Conservation (phyloP, 2,888 invertebrate genomes). For the Papilio protenor region DNA sequence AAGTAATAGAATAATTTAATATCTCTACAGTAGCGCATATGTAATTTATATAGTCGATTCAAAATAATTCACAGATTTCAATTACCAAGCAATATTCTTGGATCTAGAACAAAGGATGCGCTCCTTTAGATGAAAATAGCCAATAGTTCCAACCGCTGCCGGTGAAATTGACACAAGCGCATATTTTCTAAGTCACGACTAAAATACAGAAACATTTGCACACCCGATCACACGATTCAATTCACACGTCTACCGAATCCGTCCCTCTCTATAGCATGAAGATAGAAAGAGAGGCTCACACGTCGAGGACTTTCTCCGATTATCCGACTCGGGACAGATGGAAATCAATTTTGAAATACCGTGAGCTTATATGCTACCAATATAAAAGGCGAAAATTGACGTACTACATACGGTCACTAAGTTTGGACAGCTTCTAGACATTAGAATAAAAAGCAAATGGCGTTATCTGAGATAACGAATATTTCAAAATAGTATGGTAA, state of each 20-base stretch:
- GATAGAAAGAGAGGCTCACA: constrained; percentile 45
- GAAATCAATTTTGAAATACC: constrained; percentile 78
- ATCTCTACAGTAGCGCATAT: not conserved
- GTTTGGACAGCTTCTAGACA: not conserved
- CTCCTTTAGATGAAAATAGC: constrained; percentile 53
- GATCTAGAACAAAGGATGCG: constrained; percentile 70
- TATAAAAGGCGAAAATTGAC: constrained; percentile 80
- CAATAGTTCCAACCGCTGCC: constrained; percentile 56
- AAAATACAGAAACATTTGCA: constrained; percentile 45
- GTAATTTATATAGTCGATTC: constrained; percentile 41
- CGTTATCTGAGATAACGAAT: not conserved
- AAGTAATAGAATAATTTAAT: not conserved
- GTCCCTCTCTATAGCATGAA: constrained; percentile 51
- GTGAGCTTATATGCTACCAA: constrained; percentile 78
- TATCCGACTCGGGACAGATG: constrained; percentile 61
- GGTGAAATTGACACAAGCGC: constrained; percentile 72
- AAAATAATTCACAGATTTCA: constrained; percentile 49
- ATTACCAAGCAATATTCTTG: constrained; percentile 70
- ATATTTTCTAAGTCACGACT: constrained; percentile 54
- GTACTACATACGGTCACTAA: constrained; percentile 56
- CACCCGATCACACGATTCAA: constrained; percentile 33
- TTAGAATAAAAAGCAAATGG: not conserved
- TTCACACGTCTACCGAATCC: constrained; percentile 41
- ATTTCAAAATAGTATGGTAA: not conserved
- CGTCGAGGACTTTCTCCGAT: constrained; percentile 39